Percentiles rank a stretch among this genome's conserved stretches.
Evolutionary conservation across 2,888 invertebrate genomes (phyloP).

Genomic region (Dryobotodes eremita): DNA sequence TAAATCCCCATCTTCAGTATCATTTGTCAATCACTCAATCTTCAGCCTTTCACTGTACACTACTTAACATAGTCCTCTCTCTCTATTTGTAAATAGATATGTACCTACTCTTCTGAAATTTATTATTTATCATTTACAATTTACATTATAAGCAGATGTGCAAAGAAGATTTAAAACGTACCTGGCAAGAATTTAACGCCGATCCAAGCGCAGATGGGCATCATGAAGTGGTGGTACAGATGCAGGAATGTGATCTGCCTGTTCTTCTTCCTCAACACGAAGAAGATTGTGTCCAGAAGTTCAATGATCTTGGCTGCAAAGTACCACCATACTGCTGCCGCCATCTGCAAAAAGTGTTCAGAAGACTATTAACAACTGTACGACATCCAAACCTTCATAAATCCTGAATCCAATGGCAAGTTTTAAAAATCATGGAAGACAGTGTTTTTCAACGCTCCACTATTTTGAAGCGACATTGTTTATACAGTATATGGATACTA

Average conservation of each 20-base stretch:
- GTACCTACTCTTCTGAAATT: neutral
- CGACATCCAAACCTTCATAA: too few species aligned
- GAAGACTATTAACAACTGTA: neutral
- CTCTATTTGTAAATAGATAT: neutral
- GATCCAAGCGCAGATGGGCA: constrained; percentile 95
- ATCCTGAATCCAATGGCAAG: neutral
- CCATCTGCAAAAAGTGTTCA: constrained; percentile 85
- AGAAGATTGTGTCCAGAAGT: constrained; percentile 95
- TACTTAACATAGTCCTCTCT: neutral
- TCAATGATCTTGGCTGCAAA: constrained; percentile 95
- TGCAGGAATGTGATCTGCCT: constrained; percentile 97
- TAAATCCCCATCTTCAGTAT: neutral
- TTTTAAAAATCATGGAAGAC: neutral
- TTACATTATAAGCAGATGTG: too few species aligned
- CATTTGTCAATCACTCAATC: neutral
- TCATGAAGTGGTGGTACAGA: constrained; percentile 96
- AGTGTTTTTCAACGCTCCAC: neutral
- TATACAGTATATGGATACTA: neutral
- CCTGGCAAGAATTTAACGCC: constrained; percentile 95
- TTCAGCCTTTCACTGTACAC: neutral
- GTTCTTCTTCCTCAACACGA: constrained; percentile 97
- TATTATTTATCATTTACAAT: neutral
- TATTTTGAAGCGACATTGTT: neutral
- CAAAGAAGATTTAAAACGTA: constrained; percentile 69
- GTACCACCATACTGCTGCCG: constrained; percentile 94